Evolutionary conservation across 1,140 invertebrate species (phyloP).

Genomic region (Monochamus saltuarius): DNA sequence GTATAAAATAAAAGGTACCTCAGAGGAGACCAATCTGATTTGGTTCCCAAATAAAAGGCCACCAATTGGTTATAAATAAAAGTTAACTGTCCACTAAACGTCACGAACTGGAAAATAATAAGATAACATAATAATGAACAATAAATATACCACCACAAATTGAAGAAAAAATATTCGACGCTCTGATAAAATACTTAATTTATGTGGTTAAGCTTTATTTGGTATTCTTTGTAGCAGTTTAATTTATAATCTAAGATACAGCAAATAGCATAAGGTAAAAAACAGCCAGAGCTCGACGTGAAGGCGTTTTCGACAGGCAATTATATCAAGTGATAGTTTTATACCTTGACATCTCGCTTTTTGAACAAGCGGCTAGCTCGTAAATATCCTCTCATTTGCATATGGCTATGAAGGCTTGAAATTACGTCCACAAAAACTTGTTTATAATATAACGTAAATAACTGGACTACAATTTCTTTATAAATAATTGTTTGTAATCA

Average conservation of each 20-base stretch:
- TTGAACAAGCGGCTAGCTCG: constrained; percentile 31
- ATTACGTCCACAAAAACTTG: constrained; percentile 1
- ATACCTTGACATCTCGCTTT: constrained; percentile 39
- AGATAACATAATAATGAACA: constrained; percentile 38
- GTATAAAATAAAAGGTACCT: too few relatives aligned
- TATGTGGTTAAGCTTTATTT: constrained; percentile 8
- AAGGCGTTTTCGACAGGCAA: constrained; percentile 37
- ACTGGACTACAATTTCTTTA: neutral
- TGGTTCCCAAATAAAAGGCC: too few relatives aligned
- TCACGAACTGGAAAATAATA: constrained; percentile 26
- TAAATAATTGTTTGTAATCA: neutral
- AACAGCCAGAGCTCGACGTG: constrained; percentile 8
- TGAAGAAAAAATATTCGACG: neutral
- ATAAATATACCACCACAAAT: constrained; percentile 22
- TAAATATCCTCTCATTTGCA: constrained; percentile 39
- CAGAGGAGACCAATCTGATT: too few relatives aligned
- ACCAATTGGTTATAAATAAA: constrained; percentile 20
- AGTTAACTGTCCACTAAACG: constrained; percentile 31
- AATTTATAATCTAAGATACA: constrained; percentile 33
- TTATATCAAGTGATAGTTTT: constrained; percentile 44
- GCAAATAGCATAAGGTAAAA: constrained; percentile 18
- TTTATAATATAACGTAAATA: neutral
- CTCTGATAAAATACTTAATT: constrained; percentile 1
- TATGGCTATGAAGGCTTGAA: constrained; percentile 18
- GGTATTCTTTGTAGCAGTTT: constrained; percentile 5